Evolutionary conservation across 2,113 vertebrate genomes (phyloP).

Genomic region (Narcine bancroftii): DNA sequence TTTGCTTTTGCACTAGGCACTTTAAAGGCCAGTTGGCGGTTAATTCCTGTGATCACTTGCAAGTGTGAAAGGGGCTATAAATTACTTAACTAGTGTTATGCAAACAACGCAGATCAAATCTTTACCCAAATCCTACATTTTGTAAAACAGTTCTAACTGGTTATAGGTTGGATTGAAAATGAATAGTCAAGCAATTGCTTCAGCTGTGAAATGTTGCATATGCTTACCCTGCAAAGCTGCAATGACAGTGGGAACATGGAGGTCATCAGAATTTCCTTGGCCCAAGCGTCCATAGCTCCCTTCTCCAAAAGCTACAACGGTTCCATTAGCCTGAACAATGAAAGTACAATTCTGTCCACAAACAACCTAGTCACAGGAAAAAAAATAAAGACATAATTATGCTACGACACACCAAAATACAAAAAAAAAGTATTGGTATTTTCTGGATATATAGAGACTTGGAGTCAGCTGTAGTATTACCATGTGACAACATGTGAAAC

Average conservation of each 20-base stretch:
- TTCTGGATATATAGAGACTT: too few relatives aligned
- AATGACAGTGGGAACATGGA: conserved; percentile 62
- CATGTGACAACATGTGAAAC: too few relatives aligned
- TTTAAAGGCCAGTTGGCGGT: too few relatives aligned
- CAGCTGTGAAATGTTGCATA: neutral
- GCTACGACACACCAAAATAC: neutral
- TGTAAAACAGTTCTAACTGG: neutral
- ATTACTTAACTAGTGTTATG: neutral
- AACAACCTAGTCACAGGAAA: conserved; percentile 52
- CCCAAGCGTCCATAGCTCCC: conserved; percentile 67
- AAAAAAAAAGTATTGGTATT: neutral
- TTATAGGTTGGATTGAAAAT: neutral
- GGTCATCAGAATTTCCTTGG: conserved; percentile 68
- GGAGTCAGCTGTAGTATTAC: neutral
- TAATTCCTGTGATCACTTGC: too few relatives aligned
- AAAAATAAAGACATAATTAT: neutral
- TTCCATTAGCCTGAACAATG: conserved; percentile 63
- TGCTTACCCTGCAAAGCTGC: conserved; percentile 64
- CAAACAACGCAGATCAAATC: too few relatives aligned
- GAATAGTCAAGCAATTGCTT: neutral
- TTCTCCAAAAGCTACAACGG: conserved; percentile 63
- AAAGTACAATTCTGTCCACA: conserved; percentile 72
- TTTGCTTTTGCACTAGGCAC: too few relatives aligned
- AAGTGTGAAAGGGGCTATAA: too few relatives aligned
- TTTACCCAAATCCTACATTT: neutral